Evolutionary conservation across 2,797 vertebrate genomes (phyloP), one percentile per base, ranked within the genome.

Genomic region (Octomys mimax): DNA sequence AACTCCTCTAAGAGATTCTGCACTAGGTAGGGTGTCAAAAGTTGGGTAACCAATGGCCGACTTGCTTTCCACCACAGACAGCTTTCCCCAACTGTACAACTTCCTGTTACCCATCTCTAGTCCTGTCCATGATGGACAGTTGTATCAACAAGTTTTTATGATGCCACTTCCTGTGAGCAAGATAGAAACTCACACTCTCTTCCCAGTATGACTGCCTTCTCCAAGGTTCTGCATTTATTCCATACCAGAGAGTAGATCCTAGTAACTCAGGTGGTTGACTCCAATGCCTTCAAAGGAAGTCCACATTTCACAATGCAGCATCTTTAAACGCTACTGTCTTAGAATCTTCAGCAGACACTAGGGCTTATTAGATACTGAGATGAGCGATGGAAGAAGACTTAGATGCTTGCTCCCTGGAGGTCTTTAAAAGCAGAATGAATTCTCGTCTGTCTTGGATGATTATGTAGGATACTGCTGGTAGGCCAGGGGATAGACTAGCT

Each of bases 401-500:
- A 88, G 82, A 62, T 57, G 94, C 90, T 94, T 24, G 39, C 64
- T 96, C 96, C 93, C 95, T 85, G 14, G 96, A 96, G 94, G 77
- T 96, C 71, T 93, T 89, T 87, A 92, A 87, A 92, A 88, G 62
- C 88, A 96, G 68, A 42, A 91, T 19, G 46, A 87, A 97, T 96
- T 97, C 89, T 96, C 61, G 42, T 80, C 79, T 95, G 89, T 95
- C 95, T 87, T 33, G 66, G 71, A 79, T 73, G 96, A 96, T 97
- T 97, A 96, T 84, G 85, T 87, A 61, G 78, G 93, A 91, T 92
- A 80, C 75, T 93, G n/a, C 79, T 75, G 54, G 87, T 92, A 94
- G 87, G 49, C 89, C 61, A 78, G 87, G 49, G 71, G 54, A 96
- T 77, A 95, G 89, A 85, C 80, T n/a, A 66, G 84, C 39, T 95